Percentiles rank a stretch among this genome's conserved stretches.
Evolutionary conservation across 2,797 vertebrate genomes (phyloP).

Genomic region (Aplochiton taeniatus): DNA sequence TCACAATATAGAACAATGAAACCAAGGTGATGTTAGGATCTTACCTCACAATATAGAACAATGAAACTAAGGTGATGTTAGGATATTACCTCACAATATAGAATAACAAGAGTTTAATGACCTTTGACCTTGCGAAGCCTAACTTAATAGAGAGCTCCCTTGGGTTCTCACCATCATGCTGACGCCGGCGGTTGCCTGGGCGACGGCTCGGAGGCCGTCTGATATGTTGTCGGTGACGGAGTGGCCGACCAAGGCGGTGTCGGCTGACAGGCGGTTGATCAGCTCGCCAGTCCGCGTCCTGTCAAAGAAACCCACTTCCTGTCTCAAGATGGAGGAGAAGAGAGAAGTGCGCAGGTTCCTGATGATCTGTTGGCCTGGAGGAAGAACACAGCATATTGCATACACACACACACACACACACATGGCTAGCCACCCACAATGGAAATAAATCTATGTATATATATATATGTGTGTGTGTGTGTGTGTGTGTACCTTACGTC

Average conservation of each 20-base stretch:
- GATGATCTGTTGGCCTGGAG: constrained; percentile 90
- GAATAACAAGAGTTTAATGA: no score
- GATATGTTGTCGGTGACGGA: constrained; percentile 96
- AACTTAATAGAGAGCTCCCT: no score
- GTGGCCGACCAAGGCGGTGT: constrained; percentile 85
- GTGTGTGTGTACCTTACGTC: no score
- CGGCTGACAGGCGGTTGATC: constrained; percentile 94
- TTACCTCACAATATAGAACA: no score
- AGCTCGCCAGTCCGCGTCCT: constrained; percentile 91
- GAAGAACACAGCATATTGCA: constrained; percentile 20
- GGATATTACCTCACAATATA: no score
- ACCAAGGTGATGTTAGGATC: no score
- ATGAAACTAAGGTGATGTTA: no score
- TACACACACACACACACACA: not conserved
- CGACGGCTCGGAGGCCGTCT: constrained; percentile 89
- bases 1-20: no score
- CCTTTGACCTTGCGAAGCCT: no score
- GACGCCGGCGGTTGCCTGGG: constrained; percentile 87
- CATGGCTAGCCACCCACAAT: not conserved
- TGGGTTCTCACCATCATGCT: constrained; percentile 91
- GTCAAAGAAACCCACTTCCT: constrained; percentile 97
- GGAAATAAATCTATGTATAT: no score
- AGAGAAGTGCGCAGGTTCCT: constrained; percentile 84
- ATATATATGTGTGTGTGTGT: no score
- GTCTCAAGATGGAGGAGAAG: constrained; percentile 90